Base-by-base conservation (phyloP, 2,797 vertebrate genomes). In the Lepus oiostolus region DNA sequence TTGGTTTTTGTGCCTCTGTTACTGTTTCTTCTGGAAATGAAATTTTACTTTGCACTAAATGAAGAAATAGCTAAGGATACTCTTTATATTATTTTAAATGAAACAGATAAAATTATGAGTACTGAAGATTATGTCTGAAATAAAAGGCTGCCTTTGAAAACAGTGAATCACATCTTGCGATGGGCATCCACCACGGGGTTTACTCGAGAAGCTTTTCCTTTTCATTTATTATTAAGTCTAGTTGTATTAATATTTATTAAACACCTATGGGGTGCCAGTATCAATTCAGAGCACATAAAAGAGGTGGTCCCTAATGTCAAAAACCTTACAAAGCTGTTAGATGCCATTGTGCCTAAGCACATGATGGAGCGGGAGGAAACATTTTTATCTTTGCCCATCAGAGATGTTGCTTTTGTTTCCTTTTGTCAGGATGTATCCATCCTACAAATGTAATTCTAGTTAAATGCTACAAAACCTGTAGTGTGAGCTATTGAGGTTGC, bases 241-340 rank as follows among this genome's bases (percentile, higher is more conserved):
- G 76, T 17, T 52, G 68, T 84, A 93, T 96, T 94, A 95, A 93
- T 96, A 94, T 93, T 95, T 93, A 94, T 94, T 82, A 93, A 96
- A 87, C 42, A 94, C 91, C 88, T 82, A 42, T 65, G 38, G 91
- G 60, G 80, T 80, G 74, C 77, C 70, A 63, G 70, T 38, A 89
- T 90, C 84, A 82, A 95, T 71, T 82, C 63, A 50, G n/a, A 91
- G 77, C 30, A 72, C 74, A 86, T 54, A 72, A 75, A 88, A 87
- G 84, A 95, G 47, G 76, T 74, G 75, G 19, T 47, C 22, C 12
- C 76, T 71, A 11, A 54, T 63, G 86, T 80, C 38, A 84, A 63
- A 92, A 93, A 79, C 47, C 30, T 70, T 76, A 38, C n/a, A 83
- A 88, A 79, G 72, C 60, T 82, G 47, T 54, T 63, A 58, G 24